Conservation (phyloP, 2,888 invertebrate species). For the Melinaea marsaeus region DNA sequence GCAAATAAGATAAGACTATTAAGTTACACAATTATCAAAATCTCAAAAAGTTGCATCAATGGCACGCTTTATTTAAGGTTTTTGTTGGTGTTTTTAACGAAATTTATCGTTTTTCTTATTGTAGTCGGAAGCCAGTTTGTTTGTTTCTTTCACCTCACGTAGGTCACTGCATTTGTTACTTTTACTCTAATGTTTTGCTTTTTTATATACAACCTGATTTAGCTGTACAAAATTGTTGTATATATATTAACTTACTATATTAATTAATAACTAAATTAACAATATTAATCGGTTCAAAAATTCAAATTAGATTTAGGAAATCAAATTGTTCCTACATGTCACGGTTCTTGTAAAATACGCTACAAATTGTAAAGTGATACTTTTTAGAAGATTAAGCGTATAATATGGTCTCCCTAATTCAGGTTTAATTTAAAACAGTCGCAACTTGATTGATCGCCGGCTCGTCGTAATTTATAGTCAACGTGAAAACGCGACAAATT, state of each 20-base stretch:
- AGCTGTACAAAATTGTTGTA: constrained; percentile 5
- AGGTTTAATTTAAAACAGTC: constrained; percentile 43
- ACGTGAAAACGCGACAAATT: constrained; percentile 46
- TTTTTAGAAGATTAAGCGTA: constrained; percentile 8
- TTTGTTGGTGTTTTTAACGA: constrained; percentile 61
- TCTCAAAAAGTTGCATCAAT: constrained; percentile 33
- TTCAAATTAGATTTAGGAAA: not conserved
- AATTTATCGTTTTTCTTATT: constrained; percentile 70
- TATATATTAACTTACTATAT: not conserved
- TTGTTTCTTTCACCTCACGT: constrained; percentile 49
- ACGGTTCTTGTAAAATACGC: not conserved
- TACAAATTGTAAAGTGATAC: not conserved
- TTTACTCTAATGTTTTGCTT: constrained; percentile 40
- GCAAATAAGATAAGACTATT: no score
- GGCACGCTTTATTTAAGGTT: constrained; percentile 46
- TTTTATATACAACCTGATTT: constrained; percentile 33
- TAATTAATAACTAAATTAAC: no score
- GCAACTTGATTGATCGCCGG: constrained; percentile 49
- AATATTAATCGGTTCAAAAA: no score
- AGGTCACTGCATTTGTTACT: constrained; percentile 53
- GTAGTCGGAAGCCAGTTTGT: constrained; percentile 43
- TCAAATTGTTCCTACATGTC: not conserved
- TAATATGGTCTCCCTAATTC: constrained; percentile 32
- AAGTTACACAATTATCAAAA: not conserved
- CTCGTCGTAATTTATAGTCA: constrained; percentile 44